A percentile compares a stretch with the other conserved stretches of the same genome.
phyloP scores from a whole-genome alignment of 1,140 invertebrate genomes.

The Drosophila sturtevanti region DNA sequence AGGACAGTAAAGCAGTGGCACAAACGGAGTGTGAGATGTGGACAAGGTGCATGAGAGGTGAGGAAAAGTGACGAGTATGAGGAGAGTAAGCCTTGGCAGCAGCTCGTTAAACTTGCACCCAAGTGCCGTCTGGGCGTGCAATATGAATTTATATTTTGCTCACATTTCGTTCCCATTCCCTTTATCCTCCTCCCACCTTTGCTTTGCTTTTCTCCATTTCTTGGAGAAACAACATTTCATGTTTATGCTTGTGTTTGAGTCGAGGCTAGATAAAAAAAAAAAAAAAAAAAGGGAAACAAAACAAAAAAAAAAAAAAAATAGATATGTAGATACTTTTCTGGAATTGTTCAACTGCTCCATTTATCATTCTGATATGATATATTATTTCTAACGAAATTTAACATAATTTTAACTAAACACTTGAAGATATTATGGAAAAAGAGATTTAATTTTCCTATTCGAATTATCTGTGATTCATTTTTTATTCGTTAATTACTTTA shows the following conservation, averaged over 20 bases:
- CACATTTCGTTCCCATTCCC: constrained; percentile 45
- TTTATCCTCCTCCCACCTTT: background rate
- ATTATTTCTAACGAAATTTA: background rate
- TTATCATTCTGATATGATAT: constrained; percentile 2
- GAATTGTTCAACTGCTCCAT: background rate
- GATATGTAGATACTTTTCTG: background rate
- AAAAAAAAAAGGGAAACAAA: too few species aligned
- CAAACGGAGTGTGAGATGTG: background rate
- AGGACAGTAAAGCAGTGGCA: background rate
- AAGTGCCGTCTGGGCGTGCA: constrained; percentile 27
- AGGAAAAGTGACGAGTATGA: too few species aligned
- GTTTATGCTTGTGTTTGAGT: background rate
- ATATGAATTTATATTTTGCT: constrained; percentile 57
- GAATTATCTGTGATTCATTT: too few species aligned
- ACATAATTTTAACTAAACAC: background rate
- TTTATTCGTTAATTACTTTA: too few species aligned
- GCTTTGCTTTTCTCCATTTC: background rate
- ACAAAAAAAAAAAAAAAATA: background rate
- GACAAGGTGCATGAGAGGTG: background rate
- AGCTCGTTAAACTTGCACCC: constrained; percentile 65
- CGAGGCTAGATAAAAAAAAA: background rate
- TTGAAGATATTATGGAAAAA: background rate
- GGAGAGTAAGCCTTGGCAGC: constrained; percentile 23
- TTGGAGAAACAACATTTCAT: constrained; percentile 6
- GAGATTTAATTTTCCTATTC: background rate